phyloP scores from a whole-genome alignment of 2,888 invertebrate genomes.

The Macrosiphum euphorbiae region DNA sequence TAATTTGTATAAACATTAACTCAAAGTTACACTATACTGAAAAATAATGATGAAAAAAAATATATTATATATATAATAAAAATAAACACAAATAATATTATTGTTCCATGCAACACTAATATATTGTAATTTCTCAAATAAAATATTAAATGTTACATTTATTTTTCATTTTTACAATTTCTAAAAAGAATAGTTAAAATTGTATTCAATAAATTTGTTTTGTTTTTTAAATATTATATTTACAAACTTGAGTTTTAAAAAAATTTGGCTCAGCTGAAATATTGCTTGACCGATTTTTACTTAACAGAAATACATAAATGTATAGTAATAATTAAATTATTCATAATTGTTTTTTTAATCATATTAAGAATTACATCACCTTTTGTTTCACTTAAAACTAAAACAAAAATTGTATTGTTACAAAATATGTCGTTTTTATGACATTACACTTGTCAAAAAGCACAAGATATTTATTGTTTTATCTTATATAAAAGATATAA shows the following conservation, averaged over 20 bases:
- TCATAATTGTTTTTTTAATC: slow-evolving; percentile 50
- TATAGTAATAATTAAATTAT: slow-evolving; percentile 63
- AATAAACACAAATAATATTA: slow-evolving; percentile 55
- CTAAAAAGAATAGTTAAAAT: slow-evolving; percentile 64
- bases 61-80: slow-evolving; percentile 5
- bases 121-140: slow-evolving; percentile 64
- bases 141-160: slow-evolving; percentile 65
- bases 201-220: slow-evolving; percentile 62
- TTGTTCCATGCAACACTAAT: slow-evolving; percentile 65
- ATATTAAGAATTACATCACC: slow-evolving; percentile 65
- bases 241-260: slow-evolving; percentile 63
- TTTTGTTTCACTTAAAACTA: slow-evolving; percentile 65
- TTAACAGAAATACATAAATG: slow-evolving; percentile 64
- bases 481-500: slow-evolving; percentile 60
- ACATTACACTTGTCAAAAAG: slow-evolving; percentile 48
- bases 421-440: slow-evolving; percentile 47
- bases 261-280: slow-evolving; percentile 60
- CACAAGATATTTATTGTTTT: slow-evolving; percentile 53
- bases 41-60: neutral
- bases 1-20: neutral
- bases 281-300: slow-evolving; percentile 52
- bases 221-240: slow-evolving; percentile 59
- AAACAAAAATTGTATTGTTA: slow-evolving; percentile 61
- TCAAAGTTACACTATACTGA: neutral
- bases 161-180: slow-evolving; percentile 62